Evolutionary conservation across 1,140 invertebrate species (phyloP).

Genomic region (Pararge aegeria): DNA sequence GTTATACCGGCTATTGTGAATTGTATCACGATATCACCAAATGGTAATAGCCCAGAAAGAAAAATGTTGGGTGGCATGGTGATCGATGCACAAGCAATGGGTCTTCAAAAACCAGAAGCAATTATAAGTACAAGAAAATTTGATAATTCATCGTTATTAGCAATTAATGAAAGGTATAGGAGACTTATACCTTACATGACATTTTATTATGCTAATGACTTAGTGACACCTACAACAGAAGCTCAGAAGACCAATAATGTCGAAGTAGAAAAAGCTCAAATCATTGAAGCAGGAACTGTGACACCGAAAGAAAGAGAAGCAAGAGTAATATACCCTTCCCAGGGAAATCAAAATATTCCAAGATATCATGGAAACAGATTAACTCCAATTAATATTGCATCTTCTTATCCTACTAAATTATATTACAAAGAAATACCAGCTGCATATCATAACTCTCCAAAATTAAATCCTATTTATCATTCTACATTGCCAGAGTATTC

Average conservation of each 20-base stretch:
- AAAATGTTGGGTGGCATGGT: conserved; percentile 69
- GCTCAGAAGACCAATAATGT: conserved; percentile 46
- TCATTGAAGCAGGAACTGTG: conserved; percentile 53
- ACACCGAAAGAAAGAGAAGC: conserved; percentile 44
- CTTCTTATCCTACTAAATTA: conserved; percentile 69
- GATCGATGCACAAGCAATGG: conserved; percentile 42
- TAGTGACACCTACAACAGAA: conserved; percentile 61
- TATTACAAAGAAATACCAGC: conserved; percentile 58
- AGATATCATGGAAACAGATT: conserved; percentile 74
- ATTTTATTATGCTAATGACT: conserved; percentile 85
- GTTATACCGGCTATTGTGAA: conserved; percentile 55
- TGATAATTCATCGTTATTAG: conserved; percentile 50
- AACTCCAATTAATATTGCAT: conserved; percentile 74
- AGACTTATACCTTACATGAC: conserved; percentile 90
- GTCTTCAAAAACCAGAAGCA: neutral
- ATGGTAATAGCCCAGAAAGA: conserved; percentile 74
- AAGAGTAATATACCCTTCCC: conserved; percentile 50
- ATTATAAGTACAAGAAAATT: conserved; percentile 19
- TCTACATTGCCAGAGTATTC: conserved; percentile 39
- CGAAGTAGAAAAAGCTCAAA: conserved; percentile 69
- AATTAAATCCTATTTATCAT: conserved; percentile 46
- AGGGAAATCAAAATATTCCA: conserved; percentile 61
- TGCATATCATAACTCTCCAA: conserved; percentile 40
- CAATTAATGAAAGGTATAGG: conserved; percentile 84
- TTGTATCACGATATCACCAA: conserved; percentile 68